Conservation (phyloP, 2,797 vertebrate species). For the Gouania willdenowi region DNA sequence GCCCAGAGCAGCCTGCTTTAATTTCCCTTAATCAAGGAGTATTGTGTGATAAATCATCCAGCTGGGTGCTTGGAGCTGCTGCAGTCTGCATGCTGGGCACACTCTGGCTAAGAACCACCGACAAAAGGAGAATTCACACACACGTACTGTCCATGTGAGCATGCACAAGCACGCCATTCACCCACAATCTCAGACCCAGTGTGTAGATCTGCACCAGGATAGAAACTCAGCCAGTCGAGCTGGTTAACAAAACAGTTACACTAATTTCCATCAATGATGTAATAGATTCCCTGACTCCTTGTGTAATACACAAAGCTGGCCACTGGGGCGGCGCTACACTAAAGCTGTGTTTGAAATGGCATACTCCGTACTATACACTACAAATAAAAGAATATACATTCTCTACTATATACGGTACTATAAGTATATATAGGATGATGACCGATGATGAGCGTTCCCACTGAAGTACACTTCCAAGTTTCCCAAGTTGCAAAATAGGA, state of each 20-base stretch:
- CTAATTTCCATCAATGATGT: constrained; percentile 29
- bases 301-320: constrained; percentile 10
- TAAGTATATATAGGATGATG: no score
- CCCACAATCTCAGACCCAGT: constrained; percentile 21
- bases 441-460: no score
- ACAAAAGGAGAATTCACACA: constrained; percentile 40
- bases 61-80: constrained; percentile 54
- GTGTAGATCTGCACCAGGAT: constrained; percentile 29
- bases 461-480: no score
- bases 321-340: background rate
- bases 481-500: no score
- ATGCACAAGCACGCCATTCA: constrained; percentile 26
- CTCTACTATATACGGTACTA: no score
- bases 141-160: constrained; percentile 24
- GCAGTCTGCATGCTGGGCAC: constrained; percentile 45
- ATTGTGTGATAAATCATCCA: constrained; percentile 73
- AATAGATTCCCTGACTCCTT: constrained; percentile 21
- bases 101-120: constrained; percentile 35
- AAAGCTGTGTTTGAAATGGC: no score
- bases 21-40: constrained; percentile 74
- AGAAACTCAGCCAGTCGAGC: constrained; percentile 35
- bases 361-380: no score
- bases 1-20: constrained; percentile 67
- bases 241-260: constrained; percentile 20
- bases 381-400: no score